Evolutionary conservation across 2,797 vertebrate genomes (phyloP), one percentile per base, ranked within the genome.

Genomic region (Brotula barbata): DNA sequence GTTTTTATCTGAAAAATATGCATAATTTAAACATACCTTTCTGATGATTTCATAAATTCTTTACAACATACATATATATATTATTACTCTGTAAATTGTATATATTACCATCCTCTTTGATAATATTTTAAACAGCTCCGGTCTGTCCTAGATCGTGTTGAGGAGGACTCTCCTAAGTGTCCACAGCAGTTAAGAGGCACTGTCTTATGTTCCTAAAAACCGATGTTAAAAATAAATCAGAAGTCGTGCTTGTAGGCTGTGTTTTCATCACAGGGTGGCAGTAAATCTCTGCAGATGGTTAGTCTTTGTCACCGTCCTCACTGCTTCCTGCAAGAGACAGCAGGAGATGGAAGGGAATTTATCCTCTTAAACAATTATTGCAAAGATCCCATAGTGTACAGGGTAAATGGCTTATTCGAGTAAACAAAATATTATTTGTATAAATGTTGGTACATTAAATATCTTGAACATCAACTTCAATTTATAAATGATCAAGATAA

Each of bases 241-340:
- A 68, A 76, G 66, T 73, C 81, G 78, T 87, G 75, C 79, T 56
- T 64, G 71, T 41, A 57, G 69, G 43, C 66, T 15, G 1, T 57
- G 71, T 43, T 20, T 15, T 55, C 0, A 49, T 60, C 65, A 33
- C 21, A 63, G 58, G 44, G 73, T 64, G 60, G 80, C 76, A 82
- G 85, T 59, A 75, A 65, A 53, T 39, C 69, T 82, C 14, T 64
- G 11, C 43, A 5, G 64, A 60, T 42, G 5, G 15, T 91, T 83
- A 91, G 50, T 94, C 91, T 78, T 78, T 81, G 58, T 94, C 92
- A 0, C 92, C 91, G 0, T 94, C 92, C 73, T 94, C 91, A 19
- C 90, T 90, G 89, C 92, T 93, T 77, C 93, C 93, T 91, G 82
- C 12, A 75, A 21, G 62, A 59, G 1, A 76, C n/a, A 78, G 1